Percentiles rank a stretch among this genome's conserved stretches.
These are phyloP conservation scores for Spondyliosoma cantharus DNA, from an alignment of 2,797 vertebrate species.

Conservation along the genomic window DNA sequence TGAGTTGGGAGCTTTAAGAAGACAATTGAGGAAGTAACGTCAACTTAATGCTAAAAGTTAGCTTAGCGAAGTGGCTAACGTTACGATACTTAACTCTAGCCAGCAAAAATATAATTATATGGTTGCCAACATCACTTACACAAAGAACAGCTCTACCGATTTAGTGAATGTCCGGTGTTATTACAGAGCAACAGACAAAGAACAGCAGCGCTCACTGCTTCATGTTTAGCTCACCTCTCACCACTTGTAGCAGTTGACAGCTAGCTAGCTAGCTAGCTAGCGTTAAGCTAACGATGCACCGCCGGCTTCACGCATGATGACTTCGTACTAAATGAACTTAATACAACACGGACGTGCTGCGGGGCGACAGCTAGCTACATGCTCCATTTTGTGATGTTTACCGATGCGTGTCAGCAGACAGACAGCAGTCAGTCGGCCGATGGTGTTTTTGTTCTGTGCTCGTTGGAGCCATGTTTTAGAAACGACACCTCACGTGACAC, in stretches of 20 bases:
- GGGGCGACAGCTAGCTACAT: neutral
- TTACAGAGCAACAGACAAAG: neutral
- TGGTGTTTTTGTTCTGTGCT: constrained; percentile 66
- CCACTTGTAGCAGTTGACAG: constrained; percentile 71
- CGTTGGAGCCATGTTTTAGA: constrained; percentile 80
- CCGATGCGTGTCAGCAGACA: constrained; percentile 19
- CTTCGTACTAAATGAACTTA: neutral
- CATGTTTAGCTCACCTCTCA: constrained; percentile 55
- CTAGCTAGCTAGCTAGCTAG: constrained; percentile 60
- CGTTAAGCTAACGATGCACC: constrained; percentile 52
- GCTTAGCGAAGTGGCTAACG: constrained; percentile 42
- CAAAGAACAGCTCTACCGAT: fast-evolving
- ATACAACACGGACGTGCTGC: neutral
- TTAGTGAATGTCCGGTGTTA: neutral
- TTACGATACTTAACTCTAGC: neutral
- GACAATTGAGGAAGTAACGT: constrained; percentile 54
- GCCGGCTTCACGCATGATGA: constrained; percentile 44
- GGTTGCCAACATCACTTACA: fast-evolving
- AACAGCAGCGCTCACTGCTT: neutral
- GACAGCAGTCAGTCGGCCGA: constrained; percentile 32
- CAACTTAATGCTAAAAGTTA: constrained; percentile 57
- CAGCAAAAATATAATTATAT: neutral
- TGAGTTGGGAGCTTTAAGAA: neutral
- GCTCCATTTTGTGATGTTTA: constrained; percentile 31
- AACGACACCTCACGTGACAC: constrained; percentile 70